Evolutionary conservation across 1,140 invertebrate genomes (phyloP).

Genomic region (Temnothorax curvispinosus): DNA sequence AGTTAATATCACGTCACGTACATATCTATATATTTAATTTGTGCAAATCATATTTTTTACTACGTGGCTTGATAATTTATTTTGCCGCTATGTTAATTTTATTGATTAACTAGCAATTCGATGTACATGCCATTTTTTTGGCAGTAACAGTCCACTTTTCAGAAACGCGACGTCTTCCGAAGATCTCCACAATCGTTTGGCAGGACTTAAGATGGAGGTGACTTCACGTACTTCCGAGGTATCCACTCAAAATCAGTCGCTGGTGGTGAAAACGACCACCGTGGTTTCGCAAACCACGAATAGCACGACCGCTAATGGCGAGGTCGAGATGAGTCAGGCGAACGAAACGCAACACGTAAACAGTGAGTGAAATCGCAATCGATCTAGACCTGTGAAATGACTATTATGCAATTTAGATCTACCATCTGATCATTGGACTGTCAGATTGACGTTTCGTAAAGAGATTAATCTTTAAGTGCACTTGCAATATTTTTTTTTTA

Average conservation of each 20-base stretch:
- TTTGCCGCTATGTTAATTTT: conserved; percentile 51
- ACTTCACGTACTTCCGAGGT: conserved; percentile 84
- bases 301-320: conserved; percentile 83
- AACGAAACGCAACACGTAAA: conserved; percentile 83
- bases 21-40: not conserved
- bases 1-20: not conserved
- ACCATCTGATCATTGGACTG: conserved; percentile 12
- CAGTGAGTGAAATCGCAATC: conserved; percentile 78
- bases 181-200: conserved; percentile 83
- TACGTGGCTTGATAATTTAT: conserved; percentile 55
- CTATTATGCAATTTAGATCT: not conserved
- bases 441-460: conserved; percentile 15
- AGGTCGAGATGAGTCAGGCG: conserved; percentile 81
- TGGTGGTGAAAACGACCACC: conserved; percentile 84
- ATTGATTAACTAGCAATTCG: conserved; percentile 19
- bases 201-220: conserved; percentile 85
- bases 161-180: conserved; percentile 84
- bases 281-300: conserved; percentile 83
- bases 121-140: conserved; percentile 76
- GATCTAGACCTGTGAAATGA: conserved; percentile 16
- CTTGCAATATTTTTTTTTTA: not conserved
- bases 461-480: not conserved
- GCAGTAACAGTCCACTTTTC: conserved; percentile 85
- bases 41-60: not conserved
- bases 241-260: conserved; percentile 83